Evolutionary conservation across 1,140 invertebrate species (phyloP), one percentile per base, ranked within the genome.

Genomic region (Cotesia typhae): DNA sequence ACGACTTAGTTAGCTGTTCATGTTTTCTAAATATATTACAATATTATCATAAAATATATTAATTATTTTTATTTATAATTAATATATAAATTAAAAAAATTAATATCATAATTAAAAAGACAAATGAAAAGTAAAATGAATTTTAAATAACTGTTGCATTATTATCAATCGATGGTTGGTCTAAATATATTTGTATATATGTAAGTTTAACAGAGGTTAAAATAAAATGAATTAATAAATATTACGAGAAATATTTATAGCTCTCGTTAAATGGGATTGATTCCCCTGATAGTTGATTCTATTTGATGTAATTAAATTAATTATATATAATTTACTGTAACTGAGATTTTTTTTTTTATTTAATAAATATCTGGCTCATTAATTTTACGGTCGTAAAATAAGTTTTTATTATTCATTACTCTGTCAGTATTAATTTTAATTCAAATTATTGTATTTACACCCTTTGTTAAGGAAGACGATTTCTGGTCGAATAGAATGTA

Each of bases 171-270:
- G 28, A 69, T 57, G 55, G 57, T 9, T 53, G 59, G 28, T 69
- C 28, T n/a, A 65, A 59, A 70, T 70, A 47, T 52, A 70, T 64
- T 35, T 70, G 67, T 70, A 70, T 70, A 70, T 70, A 70, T 60
- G 37, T 68, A 68, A 70, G 67, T 47, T 3, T 47, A 47, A 5
- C 6, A 61, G 57, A 60, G 38, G 38, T 70, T 28, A 17, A 9
- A 6, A 41, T 61, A 38, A 57, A 47, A 61, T 17, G 35, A 17
- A 70, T 47, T 38, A 28, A 37, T 51, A 17, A 37, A 36, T 17
- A 59, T 38, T 68, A 47, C 41, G 41, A 47, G 12, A 55, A 59
- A 17, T 55, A 37, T 28, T 28, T 57, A 57, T 68, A 38, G 67
- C 67, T 68, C 57, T 68, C 53, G 52, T n/a, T 57, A 59, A 59